Conservation (phyloP, 2,888 invertebrate species). For the Lysandra coridon region DNA sequence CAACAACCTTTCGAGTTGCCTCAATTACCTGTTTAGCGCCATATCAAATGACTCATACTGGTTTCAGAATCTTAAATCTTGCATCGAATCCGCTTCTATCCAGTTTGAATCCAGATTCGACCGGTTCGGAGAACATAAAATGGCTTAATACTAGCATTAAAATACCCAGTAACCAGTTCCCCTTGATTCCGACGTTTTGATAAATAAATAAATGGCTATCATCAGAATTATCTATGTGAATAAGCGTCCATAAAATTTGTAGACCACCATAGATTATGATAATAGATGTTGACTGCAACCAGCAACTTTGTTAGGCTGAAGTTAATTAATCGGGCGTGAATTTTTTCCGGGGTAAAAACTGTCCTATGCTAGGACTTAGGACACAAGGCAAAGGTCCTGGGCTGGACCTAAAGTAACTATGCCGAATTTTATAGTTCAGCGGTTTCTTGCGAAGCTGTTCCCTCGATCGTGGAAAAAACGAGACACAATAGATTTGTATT, state of each 20-base stretch:
- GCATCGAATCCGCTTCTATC: neutral
- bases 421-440: too few relatives aligned
- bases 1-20: neutral
- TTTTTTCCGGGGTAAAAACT: too few relatives aligned
- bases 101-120: neutral
- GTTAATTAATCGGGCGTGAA: too few relatives aligned
- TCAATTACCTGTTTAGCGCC: neutral
- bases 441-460: too few relatives aligned
- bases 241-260: neutral
- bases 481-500: too few relatives aligned
- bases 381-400: too few relatives aligned
- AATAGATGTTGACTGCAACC: neutral
- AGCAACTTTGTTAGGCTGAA: neutral
- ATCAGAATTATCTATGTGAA: neutral
- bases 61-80: neutral
- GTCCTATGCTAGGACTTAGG: too few relatives aligned
- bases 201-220: neutral
- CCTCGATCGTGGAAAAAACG: too few relatives aligned
- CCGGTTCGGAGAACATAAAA: conserved; percentile 3
- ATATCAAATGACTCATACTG: neutral
- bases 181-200: conserved; percentile 13
- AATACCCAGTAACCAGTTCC: conserved; percentile 15
- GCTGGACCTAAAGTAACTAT: too few relatives aligned
- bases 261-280: neutral
- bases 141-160: neutral